Conservation (phyloP, 1,140 invertebrate genomes). For the Brachionus manjavacas region DNA sequence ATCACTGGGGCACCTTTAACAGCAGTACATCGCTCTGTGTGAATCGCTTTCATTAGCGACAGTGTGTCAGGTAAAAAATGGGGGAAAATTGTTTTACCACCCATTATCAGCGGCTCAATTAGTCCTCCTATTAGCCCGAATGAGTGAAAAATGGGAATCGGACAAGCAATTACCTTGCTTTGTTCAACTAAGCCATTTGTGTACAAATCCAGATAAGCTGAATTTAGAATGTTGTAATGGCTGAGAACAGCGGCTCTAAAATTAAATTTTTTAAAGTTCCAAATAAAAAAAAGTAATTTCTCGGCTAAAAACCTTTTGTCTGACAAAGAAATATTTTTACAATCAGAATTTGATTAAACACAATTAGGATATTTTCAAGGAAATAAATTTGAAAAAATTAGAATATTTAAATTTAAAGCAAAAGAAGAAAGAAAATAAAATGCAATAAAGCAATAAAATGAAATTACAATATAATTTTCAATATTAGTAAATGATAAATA, state of each 20-base stretch:
- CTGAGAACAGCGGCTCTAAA: slow-evolving; percentile 19
- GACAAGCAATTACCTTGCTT: background rate
- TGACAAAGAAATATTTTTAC: no score
- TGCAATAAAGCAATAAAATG: no score
- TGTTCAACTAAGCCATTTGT: background rate
- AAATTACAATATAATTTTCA: no score
- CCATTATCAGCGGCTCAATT: background rate
- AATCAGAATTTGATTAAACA: background rate
- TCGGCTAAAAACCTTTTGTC: no score
- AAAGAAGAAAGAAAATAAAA: no score
- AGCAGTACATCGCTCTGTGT: slow-evolving; percentile 24
- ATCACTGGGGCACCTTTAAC: slow-evolving; percentile 20
- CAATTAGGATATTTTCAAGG: no score
- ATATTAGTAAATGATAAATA: no score
- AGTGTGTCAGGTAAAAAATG: background rate
- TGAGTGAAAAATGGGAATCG: slow-evolving; percentile 10
- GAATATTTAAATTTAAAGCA: no score
- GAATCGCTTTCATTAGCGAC: slow-evolving; percentile 4
- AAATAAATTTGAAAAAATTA: no score
- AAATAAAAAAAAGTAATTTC: no score
- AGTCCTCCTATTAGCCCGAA: background rate
- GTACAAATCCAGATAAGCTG: background rate
- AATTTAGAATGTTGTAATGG: slow-evolving; percentile 18
- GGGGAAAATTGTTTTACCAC: slow-evolving; percentile 58
- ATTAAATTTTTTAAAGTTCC: slow-evolving; percentile 7